Evolutionary conservation across 2,888 invertebrate species (phyloP).

Genomic region (Kryphioiulus occultus): DNA sequence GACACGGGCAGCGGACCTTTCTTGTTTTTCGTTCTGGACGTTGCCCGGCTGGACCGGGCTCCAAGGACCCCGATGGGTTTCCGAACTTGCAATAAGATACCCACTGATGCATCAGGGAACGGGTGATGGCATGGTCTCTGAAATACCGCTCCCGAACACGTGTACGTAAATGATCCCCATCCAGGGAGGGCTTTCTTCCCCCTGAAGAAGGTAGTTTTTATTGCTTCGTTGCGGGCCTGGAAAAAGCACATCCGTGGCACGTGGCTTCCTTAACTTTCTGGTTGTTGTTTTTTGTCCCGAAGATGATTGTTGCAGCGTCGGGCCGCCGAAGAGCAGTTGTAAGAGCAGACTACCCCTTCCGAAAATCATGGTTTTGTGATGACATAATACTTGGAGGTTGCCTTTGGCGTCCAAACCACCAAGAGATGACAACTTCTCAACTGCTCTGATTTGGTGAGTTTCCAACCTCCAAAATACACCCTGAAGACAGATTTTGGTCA

Average conservation of each 20-base stretch:
- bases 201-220: neutral
- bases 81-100: conserved; percentile 24
- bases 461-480: too few relatives aligned
- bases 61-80: neutral
- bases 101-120: neutral
- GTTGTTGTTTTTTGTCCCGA: neutral
- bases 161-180: neutral
- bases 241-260: too few relatives aligned
- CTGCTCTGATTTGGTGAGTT: too few relatives aligned
- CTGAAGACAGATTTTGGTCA: too few relatives aligned
- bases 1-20: neutral
- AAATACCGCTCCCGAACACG: neutral
- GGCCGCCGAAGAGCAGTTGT: neutral
- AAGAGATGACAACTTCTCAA: too few relatives aligned
- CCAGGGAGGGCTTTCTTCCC: neutral
- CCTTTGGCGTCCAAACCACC: too few relatives aligned
- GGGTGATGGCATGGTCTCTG: neutral
- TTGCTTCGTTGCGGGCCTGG: neutral
- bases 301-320: neutral
- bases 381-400: too few relatives aligned
- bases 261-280: neutral
- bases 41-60: neutral
- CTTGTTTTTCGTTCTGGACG: neutral
- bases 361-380: too few relatives aligned
- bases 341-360: neutral